phyloP scores from a whole-genome alignment of 2,797 vertebrate genomes.

The Pelobates cultripes region DNA sequence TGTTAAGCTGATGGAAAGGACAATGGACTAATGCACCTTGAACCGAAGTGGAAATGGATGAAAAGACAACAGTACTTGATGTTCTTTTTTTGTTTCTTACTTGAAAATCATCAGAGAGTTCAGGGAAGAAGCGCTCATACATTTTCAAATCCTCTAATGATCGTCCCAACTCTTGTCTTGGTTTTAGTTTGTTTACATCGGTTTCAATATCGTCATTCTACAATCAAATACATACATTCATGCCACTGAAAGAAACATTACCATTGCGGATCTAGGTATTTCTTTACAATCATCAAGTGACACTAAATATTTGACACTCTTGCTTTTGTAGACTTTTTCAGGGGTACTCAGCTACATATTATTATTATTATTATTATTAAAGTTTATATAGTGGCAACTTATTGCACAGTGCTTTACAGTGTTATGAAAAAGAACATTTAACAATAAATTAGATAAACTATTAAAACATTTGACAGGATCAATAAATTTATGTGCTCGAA shows the following conservation, averaged over 20 bases:
- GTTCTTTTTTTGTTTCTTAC: slow-evolving; percentile 65
- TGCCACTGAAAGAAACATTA: too few species aligned
- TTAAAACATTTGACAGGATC: too few species aligned
- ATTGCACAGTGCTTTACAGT: too few species aligned
- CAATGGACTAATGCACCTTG: background rate
- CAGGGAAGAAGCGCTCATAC: slow-evolving; percentile 91
- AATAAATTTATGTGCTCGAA: too few species aligned
- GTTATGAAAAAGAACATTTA: too few species aligned
- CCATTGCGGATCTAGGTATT: background rate
- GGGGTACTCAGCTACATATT: background rate
- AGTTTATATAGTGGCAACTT: background rate
- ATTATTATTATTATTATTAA: too few species aligned
- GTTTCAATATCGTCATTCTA: slow-evolving; percentile 98
- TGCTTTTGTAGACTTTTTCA: background rate
- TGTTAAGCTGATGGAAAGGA: background rate
- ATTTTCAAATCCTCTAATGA: slow-evolving; percentile 87
- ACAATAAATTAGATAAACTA: too few species aligned
- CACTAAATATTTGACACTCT: background rate
- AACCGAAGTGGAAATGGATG: too few species aligned
- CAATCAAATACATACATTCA: background rate
- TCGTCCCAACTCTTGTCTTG: slow-evolving; percentile 77
- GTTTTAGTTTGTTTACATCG: slow-evolving; percentile 91
- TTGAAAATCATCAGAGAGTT: slow-evolving; percentile 93
- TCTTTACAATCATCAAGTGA: background rate
- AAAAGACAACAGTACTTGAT: background rate